Evolutionary conservation across 2,797 vertebrate species (phyloP).

Genomic region (Tokudaia tokunoshimensis): DNA sequence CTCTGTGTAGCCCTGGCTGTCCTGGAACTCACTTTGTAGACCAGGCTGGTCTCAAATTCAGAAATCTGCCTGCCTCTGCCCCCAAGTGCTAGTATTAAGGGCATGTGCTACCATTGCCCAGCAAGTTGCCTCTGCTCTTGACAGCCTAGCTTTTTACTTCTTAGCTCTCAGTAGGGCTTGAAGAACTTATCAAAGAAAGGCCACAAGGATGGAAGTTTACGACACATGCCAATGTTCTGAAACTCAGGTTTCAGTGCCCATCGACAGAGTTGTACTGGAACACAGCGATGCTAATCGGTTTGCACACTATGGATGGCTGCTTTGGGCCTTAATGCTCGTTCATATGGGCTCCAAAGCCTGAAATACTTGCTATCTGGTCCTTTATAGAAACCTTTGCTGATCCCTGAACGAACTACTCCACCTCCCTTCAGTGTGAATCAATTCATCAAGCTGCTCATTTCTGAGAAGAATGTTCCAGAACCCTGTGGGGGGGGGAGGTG

Average conservation of each 20-base stretch:
- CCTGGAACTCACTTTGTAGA: no score
- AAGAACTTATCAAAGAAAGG: background rate
- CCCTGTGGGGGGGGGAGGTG: conserved; percentile 3
- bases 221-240: background rate
- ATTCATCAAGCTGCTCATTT: conserved; percentile 60
- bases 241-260: conserved; percentile 35
- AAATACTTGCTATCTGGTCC: conserved; percentile 50
- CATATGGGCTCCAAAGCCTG: background rate
- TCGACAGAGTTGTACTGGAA: conserved; percentile 56
- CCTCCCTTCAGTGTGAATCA: conserved; percentile 10
- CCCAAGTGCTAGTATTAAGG: no score
- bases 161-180: background rate
- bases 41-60: no score
- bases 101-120: no score
- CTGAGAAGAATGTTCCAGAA: conserved; percentile 67
- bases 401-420: conserved; percentile 32
- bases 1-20: no score
- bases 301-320: background rate
- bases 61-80: no score
- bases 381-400: conserved; percentile 44
- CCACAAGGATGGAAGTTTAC: conserved; percentile 9
- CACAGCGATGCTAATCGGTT: background rate
- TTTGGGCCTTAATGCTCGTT: conserved; percentile 12
- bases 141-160: conserved; percentile 47
- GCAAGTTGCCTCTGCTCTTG: background rate